phyloP scores from a whole-genome alignment of 2,888 invertebrate species.

The Sesia apiformis region DNA sequence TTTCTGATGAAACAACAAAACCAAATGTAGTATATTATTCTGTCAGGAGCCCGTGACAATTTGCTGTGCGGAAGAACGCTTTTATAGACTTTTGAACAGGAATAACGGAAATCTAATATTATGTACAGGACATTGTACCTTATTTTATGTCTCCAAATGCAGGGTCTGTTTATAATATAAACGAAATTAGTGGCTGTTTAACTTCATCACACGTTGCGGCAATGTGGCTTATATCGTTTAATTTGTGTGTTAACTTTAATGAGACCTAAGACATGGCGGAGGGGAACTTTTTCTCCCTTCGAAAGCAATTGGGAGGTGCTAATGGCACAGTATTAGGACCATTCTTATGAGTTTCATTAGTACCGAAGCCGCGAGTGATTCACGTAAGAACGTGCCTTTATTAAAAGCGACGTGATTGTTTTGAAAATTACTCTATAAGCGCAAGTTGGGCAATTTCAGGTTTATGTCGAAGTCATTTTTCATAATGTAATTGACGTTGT shows the following conservation, averaged over 20 bases:
- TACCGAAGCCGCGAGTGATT: conserved; percentile 58
- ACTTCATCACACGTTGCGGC: background rate
- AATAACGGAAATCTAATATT: too few species aligned
- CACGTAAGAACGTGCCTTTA: conserved; percentile 64
- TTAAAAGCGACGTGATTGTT: conserved; percentile 62
- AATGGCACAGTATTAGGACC: conserved; percentile 58
- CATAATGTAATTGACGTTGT: conserved; percentile 3
- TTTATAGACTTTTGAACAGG: too few species aligned
- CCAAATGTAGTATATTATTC: too few species aligned
- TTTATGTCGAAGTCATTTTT: conserved; percentile 8
- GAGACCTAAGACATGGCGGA: conserved; percentile 7
- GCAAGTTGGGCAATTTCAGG: conserved; percentile 12
- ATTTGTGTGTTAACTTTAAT: background rate
- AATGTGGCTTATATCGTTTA: background rate
- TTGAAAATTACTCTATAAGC: conserved; percentile 51
- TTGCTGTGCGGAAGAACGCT: too few species aligned
- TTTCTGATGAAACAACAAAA: conserved; percentile 5
- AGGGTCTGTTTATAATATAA: too few species aligned
- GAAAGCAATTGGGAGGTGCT: conserved; percentile 57
- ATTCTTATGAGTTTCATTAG: conserved; percentile 69
- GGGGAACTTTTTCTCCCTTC: conserved; percentile 51
- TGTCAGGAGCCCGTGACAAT: too few species aligned
- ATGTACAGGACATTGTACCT: too few species aligned
- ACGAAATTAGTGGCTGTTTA: too few species aligned
- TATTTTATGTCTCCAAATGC: too few species aligned